These are phyloP conservation scores for Nanorana parkeri DNA, from an alignment of 2,113 vertebrate species.

Conservation along the genomic window DNA sequence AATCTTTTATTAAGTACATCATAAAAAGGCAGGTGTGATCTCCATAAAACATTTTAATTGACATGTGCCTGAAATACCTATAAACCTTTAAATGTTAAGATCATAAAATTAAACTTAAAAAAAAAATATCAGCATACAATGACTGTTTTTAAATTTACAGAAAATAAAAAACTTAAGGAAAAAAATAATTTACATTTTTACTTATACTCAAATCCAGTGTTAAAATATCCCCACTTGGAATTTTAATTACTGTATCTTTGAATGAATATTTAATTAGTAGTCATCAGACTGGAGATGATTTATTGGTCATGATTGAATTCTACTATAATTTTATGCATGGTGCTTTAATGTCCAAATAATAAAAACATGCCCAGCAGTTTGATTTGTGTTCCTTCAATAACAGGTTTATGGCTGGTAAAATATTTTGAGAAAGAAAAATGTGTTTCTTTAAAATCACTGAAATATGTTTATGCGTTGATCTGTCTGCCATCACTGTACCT, in stretches of 20 bases:
- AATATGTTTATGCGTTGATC: conserved; percentile 40
- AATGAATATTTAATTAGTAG: conserved; percentile 22
- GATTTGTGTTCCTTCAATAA: conserved; percentile 25
- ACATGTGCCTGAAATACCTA: background rate
- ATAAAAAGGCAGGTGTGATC: background rate
- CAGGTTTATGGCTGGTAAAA: conserved; percentile 15
- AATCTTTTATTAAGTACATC: background rate
- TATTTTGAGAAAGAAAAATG: conserved; percentile 33
- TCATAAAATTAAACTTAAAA: background rate
- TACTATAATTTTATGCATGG: conserved; percentile 28
- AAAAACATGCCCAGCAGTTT: conserved; percentile 39
- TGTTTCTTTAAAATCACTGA: conserved; percentile 44
- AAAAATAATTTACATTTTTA: too few relatives aligned
- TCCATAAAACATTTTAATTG: conserved; percentile 25
- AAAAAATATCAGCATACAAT: background rate
- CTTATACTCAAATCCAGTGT: too few relatives aligned
- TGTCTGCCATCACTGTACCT: conserved; percentile 33
- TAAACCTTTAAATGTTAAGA: background rate
- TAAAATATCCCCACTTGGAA: too few relatives aligned
- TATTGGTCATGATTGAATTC: conserved; percentile 40
- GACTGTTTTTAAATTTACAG: background rate
- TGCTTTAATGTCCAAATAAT: conserved; percentile 35
- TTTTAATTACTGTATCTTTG: conserved; percentile 17
- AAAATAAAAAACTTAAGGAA: background rate
- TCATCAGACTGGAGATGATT: conserved; percentile 28